Evolutionary conservation across 1,140 invertebrate species (phyloP).

Genomic region (Sinonovacula constricta): DNA sequence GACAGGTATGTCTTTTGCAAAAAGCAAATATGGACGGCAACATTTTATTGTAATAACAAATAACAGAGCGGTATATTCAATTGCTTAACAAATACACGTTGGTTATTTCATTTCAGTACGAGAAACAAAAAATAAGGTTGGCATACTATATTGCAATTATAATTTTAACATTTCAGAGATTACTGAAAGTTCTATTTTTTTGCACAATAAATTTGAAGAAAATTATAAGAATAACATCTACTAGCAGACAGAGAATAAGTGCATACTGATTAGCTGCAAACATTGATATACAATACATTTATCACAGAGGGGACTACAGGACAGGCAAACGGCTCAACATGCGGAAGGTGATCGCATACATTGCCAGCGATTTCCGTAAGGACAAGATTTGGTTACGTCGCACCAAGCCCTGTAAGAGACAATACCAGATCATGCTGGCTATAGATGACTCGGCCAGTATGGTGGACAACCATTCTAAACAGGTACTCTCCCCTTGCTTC

Average conservation of each 20-base stretch:
- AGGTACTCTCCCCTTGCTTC: too few relatives aligned
- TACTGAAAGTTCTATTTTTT: not conserved
- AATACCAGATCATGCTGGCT: conserved; percentile 96
- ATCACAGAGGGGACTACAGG: conserved; percentile 91
- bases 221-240: not conserved
- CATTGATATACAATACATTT: too few relatives aligned
- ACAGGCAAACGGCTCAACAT: conserved; percentile 99
- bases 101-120: too few relatives aligned
- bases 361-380: conserved; percentile 98
- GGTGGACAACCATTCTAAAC: conserved; percentile 80
- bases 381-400: conserved; percentile 99
- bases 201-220: too few relatives aligned
- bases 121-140: too few relatives aligned
- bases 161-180: not conserved
- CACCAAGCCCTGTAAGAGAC: conserved; percentile 95
- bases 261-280: too few relatives aligned
- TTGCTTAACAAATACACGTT: too few relatives aligned
- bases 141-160: too few relatives aligned
- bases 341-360: conserved; percentile 97
- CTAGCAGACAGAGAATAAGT: not conserved
- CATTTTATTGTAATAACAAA: too few relatives aligned
- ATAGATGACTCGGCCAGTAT: conserved; percentile 96
- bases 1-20: too few relatives aligned
- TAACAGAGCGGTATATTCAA: too few relatives aligned
- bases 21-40: too few relatives aligned